Conservation (phyloP, 2,797 vertebrate genomes). For the Manis javanica region DNA sequence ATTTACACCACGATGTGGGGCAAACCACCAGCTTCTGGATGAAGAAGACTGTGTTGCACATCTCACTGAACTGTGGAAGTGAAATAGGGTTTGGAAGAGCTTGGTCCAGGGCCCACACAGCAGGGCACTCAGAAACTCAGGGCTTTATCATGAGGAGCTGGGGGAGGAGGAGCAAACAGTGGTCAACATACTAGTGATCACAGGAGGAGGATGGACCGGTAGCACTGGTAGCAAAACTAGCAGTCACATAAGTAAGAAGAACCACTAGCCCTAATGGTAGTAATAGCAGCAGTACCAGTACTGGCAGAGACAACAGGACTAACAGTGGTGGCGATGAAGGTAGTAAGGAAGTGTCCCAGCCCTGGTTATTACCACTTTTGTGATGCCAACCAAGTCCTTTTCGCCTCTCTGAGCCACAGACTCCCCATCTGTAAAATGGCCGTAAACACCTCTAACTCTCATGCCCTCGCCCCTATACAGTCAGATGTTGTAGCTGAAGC, state of each 20-base stretch:
- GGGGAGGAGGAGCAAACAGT: background rate
- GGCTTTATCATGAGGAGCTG: background rate
- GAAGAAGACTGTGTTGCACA: background rate
- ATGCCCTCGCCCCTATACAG: background rate
- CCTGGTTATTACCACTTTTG: background rate
- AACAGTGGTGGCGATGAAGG: too few relatives aligned
- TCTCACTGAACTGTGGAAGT: background rate
- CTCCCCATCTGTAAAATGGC: background rate
- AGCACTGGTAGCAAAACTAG: fast-evolving
- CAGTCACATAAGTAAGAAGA: background rate
- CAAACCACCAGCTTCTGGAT: background rate
- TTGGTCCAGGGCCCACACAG: background rate
- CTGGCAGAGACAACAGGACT: background rate
- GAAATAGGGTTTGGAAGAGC: background rate
- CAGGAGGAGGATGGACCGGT: background rate
- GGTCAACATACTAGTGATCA: background rate
- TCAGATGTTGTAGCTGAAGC: background rate
- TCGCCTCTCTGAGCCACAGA: background rate
- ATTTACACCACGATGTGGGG: background rate
- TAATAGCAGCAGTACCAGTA: background rate
- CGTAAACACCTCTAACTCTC: background rate
- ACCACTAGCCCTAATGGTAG: too few relatives aligned
- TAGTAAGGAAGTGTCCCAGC: background rate
- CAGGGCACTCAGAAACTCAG: background rate
- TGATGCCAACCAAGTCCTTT: background rate